phyloP scores from a whole-genome alignment of 2,797 vertebrate genomes.

The Poecile montanus region DNA sequence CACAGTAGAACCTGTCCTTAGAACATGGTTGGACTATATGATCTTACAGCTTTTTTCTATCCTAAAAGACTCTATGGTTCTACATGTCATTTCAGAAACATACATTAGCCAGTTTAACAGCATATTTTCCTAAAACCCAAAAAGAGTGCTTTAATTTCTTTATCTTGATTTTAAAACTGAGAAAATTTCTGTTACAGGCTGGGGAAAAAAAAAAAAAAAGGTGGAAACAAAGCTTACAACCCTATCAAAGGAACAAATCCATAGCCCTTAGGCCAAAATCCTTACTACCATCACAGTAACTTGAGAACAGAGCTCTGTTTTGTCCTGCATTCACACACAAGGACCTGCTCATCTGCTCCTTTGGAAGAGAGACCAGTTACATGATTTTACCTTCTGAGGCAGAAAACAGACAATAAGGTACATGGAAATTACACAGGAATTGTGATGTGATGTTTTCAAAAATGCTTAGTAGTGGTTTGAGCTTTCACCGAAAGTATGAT shows the following conservation, averaged over 20 bases:
- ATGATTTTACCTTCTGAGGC: not conserved
- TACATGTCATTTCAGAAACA: not conserved
- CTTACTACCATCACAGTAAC: not conserved
- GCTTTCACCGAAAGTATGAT: not conserved
- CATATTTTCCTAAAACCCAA: not conserved
- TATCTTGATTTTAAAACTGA: not conserved
- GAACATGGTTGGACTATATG: not conserved
- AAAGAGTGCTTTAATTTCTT: not conserved
- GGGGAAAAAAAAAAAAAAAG: not conserved
- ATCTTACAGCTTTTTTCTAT: not conserved
- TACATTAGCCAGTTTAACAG: not conserved
- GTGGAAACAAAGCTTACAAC: not conserved
- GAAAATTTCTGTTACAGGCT: not conserved
- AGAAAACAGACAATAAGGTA: not conserved
- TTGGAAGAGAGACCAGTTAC: not conserved
- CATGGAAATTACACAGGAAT: not conserved
- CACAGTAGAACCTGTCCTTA: not conserved
- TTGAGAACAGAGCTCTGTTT: not conserved
- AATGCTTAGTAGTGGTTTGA: not conserved
- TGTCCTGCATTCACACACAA: not conserved
- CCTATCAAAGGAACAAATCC: not conserved
- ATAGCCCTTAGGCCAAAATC: not conserved
- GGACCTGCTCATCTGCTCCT: not conserved
- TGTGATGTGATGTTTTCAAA: not conserved
- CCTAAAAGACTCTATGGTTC: not conserved